These are phyloP conservation scores for Ibidorhyncha struthersii DNA, from an alignment of 2,113 vertebrate genomes.

Conservation along the genomic window DNA sequence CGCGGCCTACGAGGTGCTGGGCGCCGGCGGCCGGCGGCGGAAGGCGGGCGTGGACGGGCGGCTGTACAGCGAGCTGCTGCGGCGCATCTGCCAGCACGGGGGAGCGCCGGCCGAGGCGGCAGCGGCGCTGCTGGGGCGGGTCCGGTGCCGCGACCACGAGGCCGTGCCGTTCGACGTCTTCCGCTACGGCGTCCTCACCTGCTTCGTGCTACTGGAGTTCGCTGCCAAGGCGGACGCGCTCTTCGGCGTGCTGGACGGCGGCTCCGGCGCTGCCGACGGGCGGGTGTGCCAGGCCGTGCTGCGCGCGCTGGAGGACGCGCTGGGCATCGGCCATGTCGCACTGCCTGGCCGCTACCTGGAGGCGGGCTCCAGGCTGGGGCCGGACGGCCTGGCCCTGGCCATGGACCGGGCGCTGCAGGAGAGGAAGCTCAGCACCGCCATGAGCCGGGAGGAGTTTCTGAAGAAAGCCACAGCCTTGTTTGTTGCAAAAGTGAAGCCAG, in stretches of 20 bases:
- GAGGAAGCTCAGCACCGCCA: conserved; percentile 67
- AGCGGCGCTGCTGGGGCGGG: conserved; percentile 79
- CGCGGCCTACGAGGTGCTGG: conserved; percentile 84
- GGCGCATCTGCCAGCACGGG: conserved; percentile 83
- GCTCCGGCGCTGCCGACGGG: conserved; percentile 52
- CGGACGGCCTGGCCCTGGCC: conserved; percentile 81
- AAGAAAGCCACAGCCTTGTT: conserved; percentile 86
- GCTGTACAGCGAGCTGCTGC: conserved; percentile 86
- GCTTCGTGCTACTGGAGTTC: conserved; percentile 90
- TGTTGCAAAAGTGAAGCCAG: conserved; percentile 84
- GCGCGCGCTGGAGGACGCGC: conserved; percentile 83
- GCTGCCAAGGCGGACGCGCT: conserved; percentile 82
- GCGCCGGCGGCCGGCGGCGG: conserved; percentile 67
- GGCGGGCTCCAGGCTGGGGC: conserved; percentile 88
- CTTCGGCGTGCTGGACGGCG: conserved; percentile 78
- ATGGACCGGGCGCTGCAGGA: conserved; percentile 78
- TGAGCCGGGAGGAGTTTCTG: conserved; percentile 91
- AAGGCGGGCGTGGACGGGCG: conserved; percentile 82
- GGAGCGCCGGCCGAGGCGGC: conserved; percentile 79
- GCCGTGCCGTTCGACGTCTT: conserved; percentile 89
- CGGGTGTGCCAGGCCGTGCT: conserved; percentile 84
- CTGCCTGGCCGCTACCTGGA: conserved; percentile 80
- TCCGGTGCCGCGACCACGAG: conserved; percentile 91
- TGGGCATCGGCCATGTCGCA: conserved; percentile 68
- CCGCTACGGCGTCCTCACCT: conserved; percentile 87